Base-by-base conservation (phyloP, 2,888 invertebrate genomes). In the Steinernema carpocapsae region DNA sequence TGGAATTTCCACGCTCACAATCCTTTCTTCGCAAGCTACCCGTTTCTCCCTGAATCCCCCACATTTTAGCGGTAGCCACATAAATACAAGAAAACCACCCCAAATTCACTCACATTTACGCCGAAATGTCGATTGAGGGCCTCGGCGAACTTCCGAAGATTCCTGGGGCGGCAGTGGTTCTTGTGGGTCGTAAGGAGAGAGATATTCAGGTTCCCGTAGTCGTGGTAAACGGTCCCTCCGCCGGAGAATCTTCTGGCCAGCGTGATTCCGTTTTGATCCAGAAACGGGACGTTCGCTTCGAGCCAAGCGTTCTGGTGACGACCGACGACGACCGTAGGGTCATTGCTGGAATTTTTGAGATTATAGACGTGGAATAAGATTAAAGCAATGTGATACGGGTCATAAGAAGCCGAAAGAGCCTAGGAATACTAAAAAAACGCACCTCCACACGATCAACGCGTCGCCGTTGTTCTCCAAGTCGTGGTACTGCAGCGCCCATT, bases 251-350 rank as follows among this genome's bases (percentile, higher is more conserved):
- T 91, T 75, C 99, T 91, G 0, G 77, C 85, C n/a, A 87, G 29
- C 32, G 81, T 90, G 74, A 97, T 92, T 19, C 92, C 92, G 52
- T 91, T 90, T 71, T 92, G 91, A 77, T 90, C 88, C 71, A 93
- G 88, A 52, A 91, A 90, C 1, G 92, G 90, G 1, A 94, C 89
- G 88, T 97, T 93, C 0, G 94, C 92, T 88, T 99, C 97, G 43
- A 92, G 88, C 93, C 96, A 99, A 0, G 96, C 95, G 89, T 99
- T 99, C 89, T 97, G 97, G 89, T 97, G 94, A 75, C 94, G 92
- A 6, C 99, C 99, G 88, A 97, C 92, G 4, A 99, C 96, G 73
- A 99, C 94, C 88, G 94, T 93, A 0, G 97, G 96, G 81, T 92
- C 91, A 88, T 97, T 99, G 72, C 82, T 79, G 73, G 29, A 64